Evolutionary conservation across 2,113 vertebrate species (phyloP).

Genomic region (Xenopus laevis): DNA sequence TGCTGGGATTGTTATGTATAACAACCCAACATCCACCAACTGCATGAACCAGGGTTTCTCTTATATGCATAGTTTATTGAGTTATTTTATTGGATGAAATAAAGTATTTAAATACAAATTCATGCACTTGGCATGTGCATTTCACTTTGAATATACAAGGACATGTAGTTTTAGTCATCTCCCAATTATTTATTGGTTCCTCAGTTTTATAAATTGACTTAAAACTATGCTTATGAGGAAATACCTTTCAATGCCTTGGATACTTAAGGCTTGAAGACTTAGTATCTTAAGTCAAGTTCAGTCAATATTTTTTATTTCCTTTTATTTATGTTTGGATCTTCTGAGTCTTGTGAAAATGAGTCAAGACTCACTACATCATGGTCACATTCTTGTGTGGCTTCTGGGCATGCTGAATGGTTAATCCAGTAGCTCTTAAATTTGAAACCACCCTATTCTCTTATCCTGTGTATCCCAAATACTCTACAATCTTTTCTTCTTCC

Average conservation of each 20-base stretch:
- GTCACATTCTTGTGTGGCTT: constrained; percentile 76
- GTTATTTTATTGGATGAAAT: constrained; percentile 50
- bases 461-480: constrained; percentile 70
- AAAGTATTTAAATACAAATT: no score
- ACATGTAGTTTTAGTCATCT: background rate
- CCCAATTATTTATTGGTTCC: background rate
- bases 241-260: constrained; percentile 81
- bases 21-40: constrained; percentile 85
- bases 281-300: constrained; percentile 83
- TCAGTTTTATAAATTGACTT: constrained; percentile 44
- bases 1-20: constrained; percentile 74
- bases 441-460: constrained; percentile 59
- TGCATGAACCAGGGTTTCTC: constrained; percentile 82
- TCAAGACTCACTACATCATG: constrained; percentile 71
- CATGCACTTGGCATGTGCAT: background rate
- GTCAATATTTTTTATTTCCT: constrained; percentile 66
- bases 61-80: constrained; percentile 75
- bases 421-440: constrained; percentile 72
- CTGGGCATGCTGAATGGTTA: constrained; percentile 87
- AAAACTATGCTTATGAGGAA: constrained; percentile 88
- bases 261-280: constrained; percentile 80
- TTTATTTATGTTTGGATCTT: constrained; percentile 77
- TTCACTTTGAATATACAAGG: background rate
- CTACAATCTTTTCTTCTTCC: constrained; percentile 67
- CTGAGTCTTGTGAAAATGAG: constrained; percentile 64